Conservation (phyloP, 1,140 invertebrate genomes). For the Papilio dardanus region DNA sequence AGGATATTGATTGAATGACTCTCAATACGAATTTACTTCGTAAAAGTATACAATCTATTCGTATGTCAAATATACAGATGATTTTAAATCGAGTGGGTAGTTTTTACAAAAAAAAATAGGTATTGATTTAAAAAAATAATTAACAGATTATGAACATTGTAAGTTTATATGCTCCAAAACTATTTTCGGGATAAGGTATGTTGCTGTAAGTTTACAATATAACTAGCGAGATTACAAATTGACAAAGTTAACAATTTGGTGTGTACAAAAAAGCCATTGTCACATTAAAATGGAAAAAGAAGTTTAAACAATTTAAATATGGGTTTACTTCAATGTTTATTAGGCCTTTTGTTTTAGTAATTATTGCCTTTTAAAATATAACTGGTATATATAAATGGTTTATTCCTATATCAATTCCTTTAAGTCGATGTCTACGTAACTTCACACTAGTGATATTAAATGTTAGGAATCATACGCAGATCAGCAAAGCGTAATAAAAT, state of each 20-base stretch:
- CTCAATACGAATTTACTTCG: conserved; percentile 6
- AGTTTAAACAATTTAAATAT: background rate
- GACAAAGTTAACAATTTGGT: background rate
- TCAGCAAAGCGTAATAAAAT: conserved; percentile 33
- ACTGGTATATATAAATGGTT: background rate
- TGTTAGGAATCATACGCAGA: background rate
- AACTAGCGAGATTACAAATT: no score
- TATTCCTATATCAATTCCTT: conserved; percentile 9
- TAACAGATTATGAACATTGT: no score
- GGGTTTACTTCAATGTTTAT: background rate
- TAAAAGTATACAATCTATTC: conserved; percentile 34
- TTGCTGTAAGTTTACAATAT: no score
- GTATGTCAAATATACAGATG: background rate
- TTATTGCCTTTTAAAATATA: background rate
- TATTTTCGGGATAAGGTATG: no score
- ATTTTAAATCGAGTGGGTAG: background rate
- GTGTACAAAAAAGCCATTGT: background rate
- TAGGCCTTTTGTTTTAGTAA: background rate
- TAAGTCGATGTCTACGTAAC: background rate
- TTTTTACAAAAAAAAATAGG: no score
- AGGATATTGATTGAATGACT: background rate
- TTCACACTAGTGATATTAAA: background rate
- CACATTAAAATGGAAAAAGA: background rate
- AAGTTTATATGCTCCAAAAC: no score
- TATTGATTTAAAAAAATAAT: no score